Evolutionary conservation across 2,797 vertebrate genomes (phyloP).

Genomic region (Rhyacichthys aspro): DNA sequence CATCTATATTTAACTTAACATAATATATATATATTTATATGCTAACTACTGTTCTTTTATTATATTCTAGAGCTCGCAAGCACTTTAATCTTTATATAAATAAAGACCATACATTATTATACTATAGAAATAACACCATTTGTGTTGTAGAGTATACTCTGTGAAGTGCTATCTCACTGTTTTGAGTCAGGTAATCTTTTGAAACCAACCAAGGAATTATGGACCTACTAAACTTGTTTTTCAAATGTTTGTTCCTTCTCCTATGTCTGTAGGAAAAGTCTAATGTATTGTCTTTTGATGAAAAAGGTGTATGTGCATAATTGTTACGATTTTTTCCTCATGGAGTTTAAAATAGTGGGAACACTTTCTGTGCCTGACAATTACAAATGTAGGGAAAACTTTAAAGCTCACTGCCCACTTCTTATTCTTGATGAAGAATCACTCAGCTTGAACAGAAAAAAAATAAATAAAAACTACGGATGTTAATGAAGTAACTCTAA

Average conservation of each 20-base stretch:
- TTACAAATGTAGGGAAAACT: slow-evolving; percentile 1
- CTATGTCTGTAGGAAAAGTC: background rate
- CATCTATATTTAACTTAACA: slow-evolving; percentile 61
- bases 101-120: slow-evolving; percentile 12
- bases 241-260: background rate
- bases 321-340: slow-evolving; percentile 8
- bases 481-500: slow-evolving; percentile 1
- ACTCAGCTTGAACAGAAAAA: background rate
- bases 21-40: slow-evolving; percentile 56
- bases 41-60: slow-evolving; percentile 35
- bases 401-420: background rate
- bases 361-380: slow-evolving; percentile 46
- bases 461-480: background rate
- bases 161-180: too few species aligned
- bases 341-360: slow-evolving; percentile 8
- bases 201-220: background rate
- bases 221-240: background rate
- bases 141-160: background rate
- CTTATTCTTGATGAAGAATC: slow-evolving; percentile 1
- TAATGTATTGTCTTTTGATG: background rate
- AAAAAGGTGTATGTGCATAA: too few species aligned
- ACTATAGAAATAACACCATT: too few species aligned
- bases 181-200: slow-evolving; percentile 7
- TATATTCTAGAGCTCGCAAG: slow-evolving; percentile 41
- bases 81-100: slow-evolving; percentile 68